These are phyloP conservation scores for Brienomyrus longianalis DNA, from an alignment of 2,113 vertebrate species.

Conservation along the genomic window DNA sequence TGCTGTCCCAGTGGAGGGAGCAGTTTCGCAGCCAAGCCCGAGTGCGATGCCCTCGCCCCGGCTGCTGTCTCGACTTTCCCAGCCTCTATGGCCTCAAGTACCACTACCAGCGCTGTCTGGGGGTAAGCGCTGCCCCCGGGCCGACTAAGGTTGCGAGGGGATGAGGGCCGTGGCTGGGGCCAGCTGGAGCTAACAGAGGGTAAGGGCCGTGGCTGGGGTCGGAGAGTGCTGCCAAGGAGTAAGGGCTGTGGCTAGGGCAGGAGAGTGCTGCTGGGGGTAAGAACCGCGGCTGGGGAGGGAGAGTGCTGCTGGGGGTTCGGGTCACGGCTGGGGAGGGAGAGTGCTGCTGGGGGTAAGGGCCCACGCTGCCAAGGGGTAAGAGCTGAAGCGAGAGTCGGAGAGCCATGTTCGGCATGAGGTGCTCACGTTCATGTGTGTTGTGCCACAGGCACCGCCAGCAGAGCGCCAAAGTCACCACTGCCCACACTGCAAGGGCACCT, in stretches of 20 bases:
- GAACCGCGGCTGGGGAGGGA: slow-evolving; percentile 30
- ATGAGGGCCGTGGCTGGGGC: slow-evolving; percentile 67
- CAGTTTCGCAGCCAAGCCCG: slow-evolving; percentile 86
- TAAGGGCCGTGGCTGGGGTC: slow-evolving; percentile 67
- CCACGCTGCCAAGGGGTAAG: neutral
- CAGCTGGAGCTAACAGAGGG: too few relatives aligned
- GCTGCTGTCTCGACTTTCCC: slow-evolving; percentile 95
- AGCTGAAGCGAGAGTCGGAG: neutral
- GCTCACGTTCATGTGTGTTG: neutral
- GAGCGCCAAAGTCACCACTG: neutral
- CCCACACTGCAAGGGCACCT: neutral
- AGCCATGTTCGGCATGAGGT: neutral
- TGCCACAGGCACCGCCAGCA: neutral
- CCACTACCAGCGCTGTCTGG: slow-evolving; percentile 93
- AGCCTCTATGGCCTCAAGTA: slow-evolving; percentile 96
- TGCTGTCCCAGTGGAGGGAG: slow-evolving; percentile 93
- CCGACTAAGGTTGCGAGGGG: slow-evolving; percentile 46
- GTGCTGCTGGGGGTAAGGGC: neutral
- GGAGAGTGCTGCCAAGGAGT: too few relatives aligned
- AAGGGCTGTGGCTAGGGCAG: slow-evolving; percentile 46
- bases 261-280: slow-evolving; percentile 64
- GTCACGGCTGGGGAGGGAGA: neutral
- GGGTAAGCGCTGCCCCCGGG: slow-evolving; percentile 65
- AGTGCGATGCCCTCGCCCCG: slow-evolving; percentile 86
- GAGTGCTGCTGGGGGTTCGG: neutral